Evolutionary conservation across 2,797 vertebrate species (phyloP), one percentile per base, ranked within the genome.

Genomic region (Gastrophryne carolinensis): DNA sequence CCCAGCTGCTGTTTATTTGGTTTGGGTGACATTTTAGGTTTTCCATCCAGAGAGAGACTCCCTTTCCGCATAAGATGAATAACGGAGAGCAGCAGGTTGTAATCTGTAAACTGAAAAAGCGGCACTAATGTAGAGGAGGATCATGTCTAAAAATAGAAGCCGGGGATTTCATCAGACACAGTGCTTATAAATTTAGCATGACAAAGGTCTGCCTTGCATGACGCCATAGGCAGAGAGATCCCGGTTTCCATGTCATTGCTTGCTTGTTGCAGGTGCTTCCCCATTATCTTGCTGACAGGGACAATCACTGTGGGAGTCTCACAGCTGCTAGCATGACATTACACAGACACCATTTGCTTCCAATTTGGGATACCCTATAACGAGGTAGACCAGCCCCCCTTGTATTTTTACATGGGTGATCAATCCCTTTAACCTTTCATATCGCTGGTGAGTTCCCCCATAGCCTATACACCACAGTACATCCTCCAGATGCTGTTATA

Each of bases 141-240:
- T 57, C 50, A 3, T 30, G 52, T 70, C 17, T 76, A 63, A 41
- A 76, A 69, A 76, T 69, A 77, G 66, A 24, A 27, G 37, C 58
- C 58, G 64, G 57, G 56, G 66, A 77, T 77, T 77, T 77, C 0
- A 63, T 64, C 49, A 56, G 58, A 70, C 47, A 47, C 32, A 27
- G 32, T 30, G 35, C 50, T 56, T 30, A 54, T 52, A 62, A 29
- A 62, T 75, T 47, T 29, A 61, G 63, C 19, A 19, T 35, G 21
- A 30, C 15, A 37, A 49, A 26, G 41, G 61, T 49, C 54, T 67
- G 21, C 37, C 47, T 21, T 58, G 3, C n/a, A 30, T 7, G 11
- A 30, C 12, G 11, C 19, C 26, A 32, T 24, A 61, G 15, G 12
- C 21, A 17, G 53, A 5, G 27, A 44, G 41, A 62, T 50, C 67